Evolutionary conservation across 1,140 invertebrate genomes (phyloP).

Genomic region (Proctacanthus coquilletti): DNA sequence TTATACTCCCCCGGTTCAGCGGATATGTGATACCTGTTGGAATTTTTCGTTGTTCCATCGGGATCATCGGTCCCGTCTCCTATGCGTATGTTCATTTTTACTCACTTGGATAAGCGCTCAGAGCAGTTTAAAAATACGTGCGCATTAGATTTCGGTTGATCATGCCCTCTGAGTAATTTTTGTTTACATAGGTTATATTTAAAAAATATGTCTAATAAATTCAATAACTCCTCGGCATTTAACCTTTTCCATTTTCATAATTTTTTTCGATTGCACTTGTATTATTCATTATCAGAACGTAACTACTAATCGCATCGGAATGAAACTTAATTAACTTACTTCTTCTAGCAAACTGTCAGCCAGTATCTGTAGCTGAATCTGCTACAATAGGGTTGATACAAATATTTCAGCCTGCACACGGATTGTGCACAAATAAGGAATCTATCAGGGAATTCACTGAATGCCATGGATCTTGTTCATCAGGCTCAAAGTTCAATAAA

Average conservation of each 20-base stretch:
- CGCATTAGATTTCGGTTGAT: no score
- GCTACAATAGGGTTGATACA: conserved; percentile 40
- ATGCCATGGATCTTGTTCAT: conserved; percentile 48
- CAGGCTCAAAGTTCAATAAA: conserved; percentile 44
- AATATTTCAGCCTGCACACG: conserved; percentile 30
- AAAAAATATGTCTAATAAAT: not conserved
- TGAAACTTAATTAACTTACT: no score
- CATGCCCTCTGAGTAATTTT: no score
- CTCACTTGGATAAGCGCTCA: no score
- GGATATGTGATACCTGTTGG: no score
- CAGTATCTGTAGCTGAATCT: conserved; percentile 32
- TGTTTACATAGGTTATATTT: conserved; percentile 14
- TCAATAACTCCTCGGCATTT: conserved; percentile 1
- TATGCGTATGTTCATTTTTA: no score
- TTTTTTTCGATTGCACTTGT: conserved; percentile 1
- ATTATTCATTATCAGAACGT: conserved; percentile 5
- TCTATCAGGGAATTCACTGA: conserved; percentile 42
- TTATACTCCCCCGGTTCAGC: no score
- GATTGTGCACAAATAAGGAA: conserved; percentile 41
- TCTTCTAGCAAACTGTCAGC: conserved; percentile 36
- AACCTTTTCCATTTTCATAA: not conserved
- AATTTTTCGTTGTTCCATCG: no score
- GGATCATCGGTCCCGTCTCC: no score
- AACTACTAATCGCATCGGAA: no score
- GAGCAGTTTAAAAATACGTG: no score